Evolutionary conservation across 2,797 vertebrate genomes (phyloP).

Genomic region (Buceros bicornis): DNA sequence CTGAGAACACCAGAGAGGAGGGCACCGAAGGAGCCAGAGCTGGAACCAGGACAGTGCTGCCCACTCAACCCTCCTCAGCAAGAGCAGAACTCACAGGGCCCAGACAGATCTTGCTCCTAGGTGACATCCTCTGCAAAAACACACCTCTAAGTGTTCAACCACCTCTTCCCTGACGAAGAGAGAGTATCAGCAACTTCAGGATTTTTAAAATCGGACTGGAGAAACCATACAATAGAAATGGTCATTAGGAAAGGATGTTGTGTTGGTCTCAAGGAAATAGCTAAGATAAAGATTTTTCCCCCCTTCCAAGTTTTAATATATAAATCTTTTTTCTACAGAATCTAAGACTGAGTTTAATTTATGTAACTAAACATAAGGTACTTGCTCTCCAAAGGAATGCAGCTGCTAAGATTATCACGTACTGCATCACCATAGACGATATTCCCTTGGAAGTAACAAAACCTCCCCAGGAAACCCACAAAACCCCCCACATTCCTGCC

Average conservation of each 20-base stretch:
- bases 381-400: neutral
- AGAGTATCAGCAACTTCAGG: neutral
- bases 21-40: neutral
- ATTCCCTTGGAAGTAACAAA: neutral
- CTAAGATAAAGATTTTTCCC: neutral
- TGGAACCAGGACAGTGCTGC: neutral
- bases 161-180: neutral
- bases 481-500: neutral
- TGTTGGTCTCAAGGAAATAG: neutral
- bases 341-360: neutral
- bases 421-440: neutral
- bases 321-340: neutral
- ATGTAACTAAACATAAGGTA: neutral
- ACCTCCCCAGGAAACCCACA: neutral
- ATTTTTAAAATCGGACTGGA: neutral
- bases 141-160: neutral
- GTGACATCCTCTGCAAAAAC: neutral
- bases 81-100: neutral
- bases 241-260: neutral
- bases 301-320: neutral
- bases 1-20: neutral
- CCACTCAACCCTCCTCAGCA: neutral
- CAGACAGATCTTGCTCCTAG: neutral
- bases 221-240: neutral
- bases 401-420: neutral